phyloP scores from a whole-genome alignment of 2,113 vertebrate genomes.

The Lutjanus erythropterus region DNA sequence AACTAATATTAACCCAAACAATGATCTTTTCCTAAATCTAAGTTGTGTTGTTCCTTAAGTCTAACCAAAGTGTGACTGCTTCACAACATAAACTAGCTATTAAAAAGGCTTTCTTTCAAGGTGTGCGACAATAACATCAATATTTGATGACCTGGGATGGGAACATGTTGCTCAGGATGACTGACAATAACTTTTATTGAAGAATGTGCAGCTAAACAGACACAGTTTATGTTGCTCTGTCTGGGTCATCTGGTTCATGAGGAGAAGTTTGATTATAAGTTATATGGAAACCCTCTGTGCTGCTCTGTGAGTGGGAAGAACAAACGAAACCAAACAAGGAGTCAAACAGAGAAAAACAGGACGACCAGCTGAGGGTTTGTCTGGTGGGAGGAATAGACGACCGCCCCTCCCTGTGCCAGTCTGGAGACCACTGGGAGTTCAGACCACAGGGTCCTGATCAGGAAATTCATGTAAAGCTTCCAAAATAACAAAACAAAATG shows the following conservation, averaged over 20 bases:
- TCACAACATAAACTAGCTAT: too few relatives aligned
- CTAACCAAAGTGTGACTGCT: too few relatives aligned
- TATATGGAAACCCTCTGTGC: not conserved
- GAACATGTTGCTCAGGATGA: not conserved
- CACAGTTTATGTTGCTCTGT: not conserved
- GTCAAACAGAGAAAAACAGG: slow-evolving; percentile 25
- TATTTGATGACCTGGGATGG: too few relatives aligned
- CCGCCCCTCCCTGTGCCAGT: not conserved
- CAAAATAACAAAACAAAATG: not conserved
- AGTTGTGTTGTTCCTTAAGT: too few relatives aligned
- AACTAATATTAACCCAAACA: too few relatives aligned
- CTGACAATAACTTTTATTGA: not conserved
- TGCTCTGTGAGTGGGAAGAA: slow-evolving; percentile 24
- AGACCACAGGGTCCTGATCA: not conserved
- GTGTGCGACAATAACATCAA: too few relatives aligned
- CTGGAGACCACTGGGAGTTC: not conserved
- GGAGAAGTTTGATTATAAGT: not conserved
- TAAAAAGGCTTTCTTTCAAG: too few relatives aligned
- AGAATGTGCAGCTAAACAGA: not conserved
- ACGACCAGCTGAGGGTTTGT: slow-evolving; percentile 4
- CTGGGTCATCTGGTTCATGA: not conserved
- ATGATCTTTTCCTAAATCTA: too few relatives aligned
- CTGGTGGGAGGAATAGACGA: not conserved
- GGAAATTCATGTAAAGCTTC: not conserved
- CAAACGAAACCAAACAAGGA: not conserved